Conservation (phyloP, 2,888 invertebrate species). For the Sarcophaga rosellei region DNA sequence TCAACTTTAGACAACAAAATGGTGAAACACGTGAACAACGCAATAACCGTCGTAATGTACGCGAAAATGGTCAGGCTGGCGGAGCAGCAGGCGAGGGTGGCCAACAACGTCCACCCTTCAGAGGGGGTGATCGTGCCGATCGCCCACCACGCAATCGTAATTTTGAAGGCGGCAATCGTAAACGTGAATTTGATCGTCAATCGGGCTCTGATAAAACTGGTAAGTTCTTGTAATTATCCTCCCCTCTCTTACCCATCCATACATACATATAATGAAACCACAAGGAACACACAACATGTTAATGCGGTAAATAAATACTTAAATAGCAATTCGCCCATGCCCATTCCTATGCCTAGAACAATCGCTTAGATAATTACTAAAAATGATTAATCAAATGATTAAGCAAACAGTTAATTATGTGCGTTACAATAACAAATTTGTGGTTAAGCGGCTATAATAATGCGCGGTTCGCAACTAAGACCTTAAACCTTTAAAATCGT, state of each 20-base stretch:
- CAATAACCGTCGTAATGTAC: constrained; percentile 82
- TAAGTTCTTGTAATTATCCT: constrained; percentile 67
- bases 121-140: constrained; percentile 75
- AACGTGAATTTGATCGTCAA: constrained; percentile 97
- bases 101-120: constrained; percentile 67
- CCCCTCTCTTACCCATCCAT: background rate
- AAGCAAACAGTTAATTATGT: no score
- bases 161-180: constrained; percentile 81
- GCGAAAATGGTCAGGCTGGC: constrained; percentile 76
- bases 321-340: no score
- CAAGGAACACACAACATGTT: background rate
- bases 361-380: no score
- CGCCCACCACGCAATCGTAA: constrained; percentile 81
- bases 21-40: constrained; percentile 88
- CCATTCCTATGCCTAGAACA: no score
- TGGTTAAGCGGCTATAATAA: no score
- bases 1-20: constrained; percentile 79
- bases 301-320: no score
- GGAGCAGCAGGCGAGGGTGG: constrained; percentile 39
- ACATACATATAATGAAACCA: background rate
- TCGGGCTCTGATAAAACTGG: constrained; percentile 98
- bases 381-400: no score
- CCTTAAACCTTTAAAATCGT: constrained; percentile 35
- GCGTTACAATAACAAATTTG: no score
- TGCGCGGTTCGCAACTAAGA: background rate